Evolutionary conservation across 2,113 vertebrate genomes (phyloP).

Genomic region (Tonatia bakeri): DNA sequence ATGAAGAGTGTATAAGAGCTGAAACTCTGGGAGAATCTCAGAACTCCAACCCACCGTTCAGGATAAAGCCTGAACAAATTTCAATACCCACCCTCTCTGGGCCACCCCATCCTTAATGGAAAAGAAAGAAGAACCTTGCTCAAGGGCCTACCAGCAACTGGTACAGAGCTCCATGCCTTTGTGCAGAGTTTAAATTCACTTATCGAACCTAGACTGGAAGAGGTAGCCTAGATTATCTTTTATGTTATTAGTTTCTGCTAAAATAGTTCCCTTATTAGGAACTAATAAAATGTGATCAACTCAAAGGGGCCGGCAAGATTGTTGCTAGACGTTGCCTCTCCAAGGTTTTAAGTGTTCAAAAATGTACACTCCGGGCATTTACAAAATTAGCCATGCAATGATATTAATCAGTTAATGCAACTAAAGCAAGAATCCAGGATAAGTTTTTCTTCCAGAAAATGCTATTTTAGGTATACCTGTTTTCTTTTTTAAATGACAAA

Average conservation of each 20-base stretch:
- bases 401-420: constrained; percentile 37
- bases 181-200: constrained; percentile 43
- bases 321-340: background rate
- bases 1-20: background rate
- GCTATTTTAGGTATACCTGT: constrained; percentile 18
- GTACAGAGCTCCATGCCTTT: background rate
- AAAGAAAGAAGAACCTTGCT: background rate
- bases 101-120: background rate
- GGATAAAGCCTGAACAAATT: background rate
- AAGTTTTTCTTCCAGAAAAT: constrained; percentile 38
- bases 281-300: constrained; percentile 35
- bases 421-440: constrained; percentile 45
- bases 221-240: background rate
- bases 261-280: background rate
- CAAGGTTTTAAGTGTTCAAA: constrained; percentile 9
- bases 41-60: background rate
- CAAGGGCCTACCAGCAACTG: background rate
- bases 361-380: background rate
- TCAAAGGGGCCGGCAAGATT: background rate
- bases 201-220: constrained; percentile 35
- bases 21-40: background rate
- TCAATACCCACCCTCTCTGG: constrained; percentile 1
- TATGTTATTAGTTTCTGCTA: no score
- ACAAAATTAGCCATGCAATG: constrained; percentile 23
- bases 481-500: constrained; percentile 4